Evolutionary conservation across 2,888 invertebrate species (phyloP), one percentile per base, ranked within the genome.

Genomic region (Incurvaria masculella): DNA sequence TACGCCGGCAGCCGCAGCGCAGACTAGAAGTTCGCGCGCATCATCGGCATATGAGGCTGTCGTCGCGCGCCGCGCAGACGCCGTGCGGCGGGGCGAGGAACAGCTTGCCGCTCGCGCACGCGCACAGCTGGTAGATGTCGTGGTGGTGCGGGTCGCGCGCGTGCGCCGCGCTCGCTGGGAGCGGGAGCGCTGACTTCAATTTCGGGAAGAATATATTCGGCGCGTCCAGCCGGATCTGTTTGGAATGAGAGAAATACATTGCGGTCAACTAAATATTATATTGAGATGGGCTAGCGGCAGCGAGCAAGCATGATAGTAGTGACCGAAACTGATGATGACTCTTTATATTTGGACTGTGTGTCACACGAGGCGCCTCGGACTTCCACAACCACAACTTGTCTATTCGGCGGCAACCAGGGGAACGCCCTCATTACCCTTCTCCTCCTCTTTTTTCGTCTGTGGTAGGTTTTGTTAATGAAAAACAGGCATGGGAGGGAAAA

Each of bases 31-130:
- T 6, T 14, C 16, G n/a, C 18, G 4, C 8, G 33, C 59, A 75
- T 79, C 73, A 79, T 79, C 79, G 79, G 57, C 79, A 79, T 51
- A 79, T 79, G 33, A 78, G 71, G 55, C 79, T 79, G 50, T 79
- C 79, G 55, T 79, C 79, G 27, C 79, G 62, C 0, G 79, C 88
- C 2, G 79, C 79, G 69, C 96, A 96, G 50, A 86, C 83, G 42
- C 89, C 89, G 61, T 90, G 89, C 0, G 95, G 86, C 4, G 88
- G 87, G 2, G 94, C 92, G 21, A 95, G 81, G 67, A 96, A 96
- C 51, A 96, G 79, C 66, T 91, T 90, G 42, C 96, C 96, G 66
- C 90, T 92, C 27, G 87, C 88, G 68, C 96, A 96, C 55, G 91
- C 89, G 73, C 96, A 96, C 56, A 96, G 75, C 72, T 96, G 95